These are phyloP conservation scores for Daubentonia madagascariensis DNA, from an alignment of 2,113 vertebrate genomes.

Conservation along the genomic window DNA sequence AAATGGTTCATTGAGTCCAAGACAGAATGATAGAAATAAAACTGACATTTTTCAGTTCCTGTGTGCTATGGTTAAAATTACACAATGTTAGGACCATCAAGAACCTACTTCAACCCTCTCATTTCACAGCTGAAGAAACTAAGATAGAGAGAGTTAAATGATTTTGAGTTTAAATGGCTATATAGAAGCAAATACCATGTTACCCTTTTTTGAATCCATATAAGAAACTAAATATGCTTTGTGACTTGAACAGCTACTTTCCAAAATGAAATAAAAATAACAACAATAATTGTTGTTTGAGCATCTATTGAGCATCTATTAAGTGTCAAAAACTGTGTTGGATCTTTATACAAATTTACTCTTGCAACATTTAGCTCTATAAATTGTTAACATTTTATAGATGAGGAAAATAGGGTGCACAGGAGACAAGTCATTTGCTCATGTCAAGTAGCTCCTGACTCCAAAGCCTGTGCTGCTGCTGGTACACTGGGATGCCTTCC, in stretches of 20 bases:
- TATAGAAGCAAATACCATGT: not conserved
- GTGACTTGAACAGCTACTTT: not conserved
- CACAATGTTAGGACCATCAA: not conserved
- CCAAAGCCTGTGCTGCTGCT: too few species aligned
- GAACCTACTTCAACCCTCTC: not conserved
- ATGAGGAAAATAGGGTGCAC: not conserved
- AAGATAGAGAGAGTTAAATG: not conserved
- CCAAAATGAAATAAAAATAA: not conserved
- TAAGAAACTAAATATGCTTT: not conserved
- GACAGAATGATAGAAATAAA: not conserved
- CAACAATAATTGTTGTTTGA: not conserved
- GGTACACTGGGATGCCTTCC: not conserved
- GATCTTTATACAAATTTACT: not conserved
- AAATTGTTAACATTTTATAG: not conserved
- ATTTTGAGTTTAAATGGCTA: not conserved
- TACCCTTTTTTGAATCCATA: not conserved
- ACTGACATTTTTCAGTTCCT: not conserved
- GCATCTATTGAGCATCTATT: not conserved
- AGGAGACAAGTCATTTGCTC: not conserved
- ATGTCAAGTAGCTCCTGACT: not conserved
- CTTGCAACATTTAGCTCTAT: not conserved
- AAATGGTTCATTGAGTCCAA: not conserved
- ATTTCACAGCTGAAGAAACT: conserved; percentile 3
- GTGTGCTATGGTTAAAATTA: not conserved
- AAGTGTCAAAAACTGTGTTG: not conserved